Evolutionary conservation across 2,113 vertebrate species (phyloP), one percentile per base, ranked within the genome.

Genomic region (Ctenodactylus gundi): DNA sequence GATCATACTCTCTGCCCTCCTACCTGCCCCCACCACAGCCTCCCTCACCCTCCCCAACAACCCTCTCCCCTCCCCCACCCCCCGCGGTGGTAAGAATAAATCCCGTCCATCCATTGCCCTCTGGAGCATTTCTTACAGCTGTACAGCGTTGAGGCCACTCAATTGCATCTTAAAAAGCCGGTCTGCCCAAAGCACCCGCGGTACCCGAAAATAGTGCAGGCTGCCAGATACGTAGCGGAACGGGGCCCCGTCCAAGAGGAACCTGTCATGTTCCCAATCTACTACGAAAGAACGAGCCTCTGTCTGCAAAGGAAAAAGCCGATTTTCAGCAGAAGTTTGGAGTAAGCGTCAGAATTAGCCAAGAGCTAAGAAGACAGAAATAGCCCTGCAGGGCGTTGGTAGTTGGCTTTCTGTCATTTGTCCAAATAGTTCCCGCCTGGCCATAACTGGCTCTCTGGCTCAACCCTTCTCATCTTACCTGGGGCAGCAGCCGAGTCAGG

Each of bases 211-310:
- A 17, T 99, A 99, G 97, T 99, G 99, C 86, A 99, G 98, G 80
- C 99, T 99, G 85, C 99, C 99, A 4, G 99, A 99, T 86, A 99
- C 96, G 91, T 99, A 99, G 96, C 98, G 99, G 97, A 99, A 99
- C 2, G 98, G 98, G 41, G 20, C 95, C 0, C 99, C 99, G 34
- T 99, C 99, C 97, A 99, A 99, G 62, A 97, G 98, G 98, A 99
- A 99, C 77, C 98, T 98, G 97, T 99, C 95, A 31, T 97, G 95
- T 25, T 97, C 94, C 4, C 98, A 98, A 97, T 99, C 99, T 90
- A 99, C 97, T 25, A 98, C 97, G 96, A 99, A 99, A 0, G 99
- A 98, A 68, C 97, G 98, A 15, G 67, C 12, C 7, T 84, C 96
- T 17, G 95, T 96, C 98, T 98, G 95, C 3, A 90, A 77, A 76